Evolutionary conservation across 2,113 vertebrate species (phyloP).

Genomic region (Stigmatopora nigra): DNA sequence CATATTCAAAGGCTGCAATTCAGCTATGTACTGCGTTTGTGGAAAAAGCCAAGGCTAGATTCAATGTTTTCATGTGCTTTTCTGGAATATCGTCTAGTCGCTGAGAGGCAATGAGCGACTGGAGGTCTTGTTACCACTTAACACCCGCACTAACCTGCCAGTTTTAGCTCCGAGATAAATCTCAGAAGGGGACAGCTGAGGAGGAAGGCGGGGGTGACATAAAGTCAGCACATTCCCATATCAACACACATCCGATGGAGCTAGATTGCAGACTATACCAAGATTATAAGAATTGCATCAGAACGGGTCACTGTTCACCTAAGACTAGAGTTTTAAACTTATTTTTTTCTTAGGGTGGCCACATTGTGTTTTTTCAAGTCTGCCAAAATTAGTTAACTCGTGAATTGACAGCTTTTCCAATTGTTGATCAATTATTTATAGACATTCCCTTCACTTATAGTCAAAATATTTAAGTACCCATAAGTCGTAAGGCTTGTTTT

Average conservation of each 20-base stretch:
- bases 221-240: conserved; percentile 62
- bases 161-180: conserved; percentile 68
- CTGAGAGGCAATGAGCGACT: neutral
- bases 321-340: too few relatives aligned
- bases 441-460: too few relatives aligned
- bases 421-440: too few relatives aligned
- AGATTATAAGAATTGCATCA: conserved; percentile 28
- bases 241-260: conserved; percentile 35
- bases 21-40: conserved; percentile 6
- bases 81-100: neutral
- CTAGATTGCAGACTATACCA: conserved; percentile 23
- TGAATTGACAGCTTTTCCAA: too few relatives aligned
- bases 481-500: too few relatives aligned
- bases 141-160: conserved; percentile 31
- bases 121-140: conserved; percentile 8
- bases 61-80: neutral
- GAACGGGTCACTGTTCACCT: neutral
- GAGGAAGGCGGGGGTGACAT: conserved; percentile 43
- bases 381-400: too few relatives aligned
- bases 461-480: too few relatives aligned
- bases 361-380: too few relatives aligned
- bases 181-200: conserved; percentile 57
- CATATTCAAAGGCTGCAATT: conserved; percentile 49
- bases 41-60: neutral
- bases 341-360: too few relatives aligned